Conservation (phyloP, 2,888 invertebrate genomes). For the Alviniconcha strummeri region DNA sequence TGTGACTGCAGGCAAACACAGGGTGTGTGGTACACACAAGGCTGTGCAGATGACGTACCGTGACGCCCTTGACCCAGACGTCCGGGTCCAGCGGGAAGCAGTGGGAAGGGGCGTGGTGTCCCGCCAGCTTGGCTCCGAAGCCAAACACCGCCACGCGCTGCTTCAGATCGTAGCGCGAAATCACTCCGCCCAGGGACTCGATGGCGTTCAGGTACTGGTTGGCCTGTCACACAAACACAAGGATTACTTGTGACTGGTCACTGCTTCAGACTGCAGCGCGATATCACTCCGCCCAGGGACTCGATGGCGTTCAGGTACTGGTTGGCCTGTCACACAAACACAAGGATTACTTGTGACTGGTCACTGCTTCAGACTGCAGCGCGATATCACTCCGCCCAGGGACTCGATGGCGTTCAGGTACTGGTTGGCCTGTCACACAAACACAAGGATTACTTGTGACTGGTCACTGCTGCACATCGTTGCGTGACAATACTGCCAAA, state of each 20-base stretch:
- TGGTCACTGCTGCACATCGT: not conserved
- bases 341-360: not conserved
- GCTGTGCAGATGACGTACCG: conserved; percentile 39
- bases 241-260: too few species aligned
- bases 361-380: too few species aligned
- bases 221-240: conserved; percentile 39
- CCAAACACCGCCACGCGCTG: conserved; percentile 51
- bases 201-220: conserved; percentile 58
- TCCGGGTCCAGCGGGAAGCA: conserved; percentile 54
- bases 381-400: conserved; percentile 48
- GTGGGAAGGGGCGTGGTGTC: conserved; percentile 45
- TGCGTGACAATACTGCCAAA: not conserved
- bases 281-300: conserved; percentile 50
- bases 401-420: conserved; percentile 55
- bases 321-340: conserved; percentile 46
- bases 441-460: not conserved
- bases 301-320: conserved; percentile 56
- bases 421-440: conserved; percentile 50
- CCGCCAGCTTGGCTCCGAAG: conserved; percentile 53
- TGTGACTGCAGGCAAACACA: too few species aligned
- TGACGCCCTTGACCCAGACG: conserved; percentile 48
- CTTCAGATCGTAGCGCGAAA: conserved; percentile 52
- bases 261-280: not conserved
- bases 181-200: conserved; percentile 51
- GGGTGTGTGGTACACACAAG: too few species aligned